Evolutionary conservation across 2,113 vertebrate genomes (phyloP).

Genomic region (Acrocephalus kingi): DNA sequence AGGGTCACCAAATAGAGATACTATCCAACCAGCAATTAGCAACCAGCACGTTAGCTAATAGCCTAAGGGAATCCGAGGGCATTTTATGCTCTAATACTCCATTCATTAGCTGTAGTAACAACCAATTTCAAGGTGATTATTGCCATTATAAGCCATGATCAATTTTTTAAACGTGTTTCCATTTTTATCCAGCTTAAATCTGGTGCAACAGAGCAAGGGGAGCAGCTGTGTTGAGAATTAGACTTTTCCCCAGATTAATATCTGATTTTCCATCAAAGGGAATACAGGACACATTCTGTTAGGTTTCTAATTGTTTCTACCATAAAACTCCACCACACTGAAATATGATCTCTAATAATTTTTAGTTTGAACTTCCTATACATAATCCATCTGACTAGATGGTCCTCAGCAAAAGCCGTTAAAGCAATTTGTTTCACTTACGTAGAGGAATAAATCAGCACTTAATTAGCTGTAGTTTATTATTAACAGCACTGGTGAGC

Average conservation of each 20-base stretch:
- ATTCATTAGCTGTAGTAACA: conserved; percentile 77
- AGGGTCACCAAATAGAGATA: conserved; percentile 31
- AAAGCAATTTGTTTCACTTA: conserved; percentile 83
- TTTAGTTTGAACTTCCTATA: conserved; percentile 78
- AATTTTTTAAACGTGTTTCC: conserved; percentile 76
- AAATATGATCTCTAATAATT: conserved; percentile 78
- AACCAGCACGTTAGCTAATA: conserved; percentile 66
- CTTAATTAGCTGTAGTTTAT: conserved; percentile 82
- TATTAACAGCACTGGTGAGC: conserved; percentile 79
- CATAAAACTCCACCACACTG: conserved; percentile 74
- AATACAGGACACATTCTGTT: conserved; percentile 77
- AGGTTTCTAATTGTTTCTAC: conserved; percentile 80
- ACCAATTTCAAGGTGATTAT: conserved; percentile 82
- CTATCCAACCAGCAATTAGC: conserved; percentile 56
- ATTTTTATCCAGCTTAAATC: conserved; percentile 69
- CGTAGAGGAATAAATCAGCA: conserved; percentile 78
- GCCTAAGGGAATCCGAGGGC: conserved; percentile 60
- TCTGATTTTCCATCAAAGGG: conserved; percentile 79
- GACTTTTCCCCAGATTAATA: conserved; percentile 77
- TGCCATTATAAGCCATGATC: conserved; percentile 77
- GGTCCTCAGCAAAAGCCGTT: conserved; percentile 73
- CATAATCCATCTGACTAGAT: conserved; percentile 78
- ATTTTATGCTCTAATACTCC: conserved; percentile 63
- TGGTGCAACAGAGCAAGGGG: conserved; percentile 62
- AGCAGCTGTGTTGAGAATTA: conserved; percentile 76